These are phyloP conservation scores for Pseudochromis fuscus DNA, from an alignment of 2,797 vertebrate species.

Conservation along the genomic window DNA sequence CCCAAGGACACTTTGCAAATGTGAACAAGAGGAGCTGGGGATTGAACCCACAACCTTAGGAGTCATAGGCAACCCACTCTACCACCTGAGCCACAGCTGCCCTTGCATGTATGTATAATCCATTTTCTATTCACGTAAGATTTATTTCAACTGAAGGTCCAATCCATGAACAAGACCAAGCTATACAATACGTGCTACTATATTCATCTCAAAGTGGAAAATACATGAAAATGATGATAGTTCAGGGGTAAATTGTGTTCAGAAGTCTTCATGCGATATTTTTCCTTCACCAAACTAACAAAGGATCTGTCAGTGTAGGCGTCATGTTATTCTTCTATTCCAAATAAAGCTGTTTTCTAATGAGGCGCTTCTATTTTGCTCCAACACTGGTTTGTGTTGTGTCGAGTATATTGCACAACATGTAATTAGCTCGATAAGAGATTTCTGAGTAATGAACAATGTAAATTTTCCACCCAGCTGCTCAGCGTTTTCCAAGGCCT, in stretches of 20 bases:
- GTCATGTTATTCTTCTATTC: neutral
- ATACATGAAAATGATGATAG: too few species aligned
- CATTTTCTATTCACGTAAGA: too few species aligned
- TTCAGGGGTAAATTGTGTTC: neutral
- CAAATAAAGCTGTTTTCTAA: slow-evolving; percentile 13
- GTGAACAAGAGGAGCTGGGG: too few species aligned
- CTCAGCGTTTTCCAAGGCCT: neutral
- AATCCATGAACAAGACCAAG: too few species aligned
- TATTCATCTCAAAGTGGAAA: too few species aligned
- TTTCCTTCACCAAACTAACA: neutral
- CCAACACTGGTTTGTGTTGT: neutral
- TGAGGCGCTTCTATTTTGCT: neutral
- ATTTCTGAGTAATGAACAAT: slow-evolving; percentile 18
- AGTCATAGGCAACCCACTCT: too few species aligned
- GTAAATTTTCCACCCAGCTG: slow-evolving; percentile 9
- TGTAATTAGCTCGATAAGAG: slow-evolving; percentile 24
- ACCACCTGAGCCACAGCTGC: too few species aligned
- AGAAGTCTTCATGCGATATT: neutral
- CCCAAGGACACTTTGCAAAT: too few species aligned
- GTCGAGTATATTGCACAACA: slow-evolving; percentile 20
- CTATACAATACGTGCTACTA: too few species aligned
- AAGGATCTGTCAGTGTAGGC: neutral
- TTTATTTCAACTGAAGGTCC: too few species aligned
- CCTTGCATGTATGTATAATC: too few species aligned
- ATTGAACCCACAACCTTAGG: too few species aligned